Evolutionary conservation across 35 echinoderm and acorn worm species (phyloP).

Genomic region (Strongylocentrotus purpuratus): DNA sequence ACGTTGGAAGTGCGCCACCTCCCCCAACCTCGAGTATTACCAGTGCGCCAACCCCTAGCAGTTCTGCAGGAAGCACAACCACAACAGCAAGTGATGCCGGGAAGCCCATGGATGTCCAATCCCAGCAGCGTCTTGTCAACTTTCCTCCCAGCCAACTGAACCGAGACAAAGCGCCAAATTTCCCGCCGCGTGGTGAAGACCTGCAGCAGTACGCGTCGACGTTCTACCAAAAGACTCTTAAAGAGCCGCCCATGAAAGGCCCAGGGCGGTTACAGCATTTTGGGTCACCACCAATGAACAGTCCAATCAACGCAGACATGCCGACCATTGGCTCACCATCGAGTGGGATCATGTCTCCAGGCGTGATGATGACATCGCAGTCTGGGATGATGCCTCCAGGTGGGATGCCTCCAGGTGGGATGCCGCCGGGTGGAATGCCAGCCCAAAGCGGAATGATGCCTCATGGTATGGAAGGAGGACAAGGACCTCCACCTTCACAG

Average conservation of each 20-base stretch:
- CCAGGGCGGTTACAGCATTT: slow-evolving; percentile 76
- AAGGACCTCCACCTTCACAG: slow-evolving; percentile 14
- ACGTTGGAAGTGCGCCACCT: slow-evolving; percentile 21
- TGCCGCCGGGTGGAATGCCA: slow-evolving; percentile 47
- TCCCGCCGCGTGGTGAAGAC: slow-evolving; percentile 96
- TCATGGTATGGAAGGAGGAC: slow-evolving; percentile 21
- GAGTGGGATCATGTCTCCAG: slow-evolving; percentile 71
- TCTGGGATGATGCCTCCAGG: slow-evolving; percentile 62
- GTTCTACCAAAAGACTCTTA: slow-evolving; percentile 89
- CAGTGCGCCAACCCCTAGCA: slow-evolving; percentile 46
- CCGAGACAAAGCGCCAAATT: slow-evolving; percentile 98
- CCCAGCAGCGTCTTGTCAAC: slow-evolving; percentile 86
- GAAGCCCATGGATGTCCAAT: slow-evolving; percentile 41
- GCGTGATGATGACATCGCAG: slow-evolving; percentile 68
- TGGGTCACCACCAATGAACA: slow-evolving; percentile 69
- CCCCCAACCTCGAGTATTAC: background rate
- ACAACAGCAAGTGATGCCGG: background rate
- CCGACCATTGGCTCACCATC: slow-evolving; percentile 65
- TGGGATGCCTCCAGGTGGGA: no score
- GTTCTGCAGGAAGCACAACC: slow-evolving; percentile 26
- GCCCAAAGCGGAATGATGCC: slow-evolving; percentile 64
- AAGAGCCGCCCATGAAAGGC: slow-evolving; percentile 58
- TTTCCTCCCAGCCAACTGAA: slow-evolving; percentile 96
- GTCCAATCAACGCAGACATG: slow-evolving; percentile 81
- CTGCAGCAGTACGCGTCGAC: slow-evolving; percentile 95